Evolutionary conservation across 1,140 invertebrate species (phyloP), one percentile per base, ranked within the genome.

Genomic region (Aculops lycopersici): DNA sequence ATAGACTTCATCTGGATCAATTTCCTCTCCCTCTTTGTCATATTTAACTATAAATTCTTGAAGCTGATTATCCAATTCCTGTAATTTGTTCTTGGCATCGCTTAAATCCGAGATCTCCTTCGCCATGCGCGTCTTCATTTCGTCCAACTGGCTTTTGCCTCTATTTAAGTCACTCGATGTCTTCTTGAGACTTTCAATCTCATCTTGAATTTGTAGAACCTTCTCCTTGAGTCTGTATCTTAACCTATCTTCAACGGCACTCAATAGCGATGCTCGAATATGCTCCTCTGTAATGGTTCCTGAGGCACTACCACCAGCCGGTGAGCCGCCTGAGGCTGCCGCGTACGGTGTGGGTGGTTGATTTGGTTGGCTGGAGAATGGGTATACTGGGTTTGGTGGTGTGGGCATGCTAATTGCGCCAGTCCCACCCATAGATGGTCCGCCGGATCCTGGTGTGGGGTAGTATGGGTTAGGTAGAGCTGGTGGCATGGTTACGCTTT

Each of bases 1-100:
- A 40, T 97, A 84, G 43, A 83, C 84, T 55, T 94, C 81, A 61
- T 97, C 90, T 38, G 90, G 74, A 58, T 84, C 75, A 48, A 90
- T 39, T 64, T 70, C 50, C 69, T 64, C 74, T 46, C 77, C 69
- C 43, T 71, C 68, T 13, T 43, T 44, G 41, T 52, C 48, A 35
- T 83, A 61, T 48, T 73, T 70, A 39, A 67, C 64, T 18, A 88
- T 66, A 46, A 73, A 70, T 50, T 72, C 70, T 50, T 78, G 69
- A 38, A 94, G 59, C 57, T 90, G 78, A 42, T 66, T 61, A 54
- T 81, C 73, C 53, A 86, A 86, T 44, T 81, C 74, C 56, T 71
- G 67, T 39, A 88, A 53, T 79, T 73, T 53, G 83, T 84, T 45
- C 81, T 43, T 45, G 21, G 38, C 40, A 31, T 42, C 36, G 15